phyloP scores from a whole-genome alignment of 1,140 invertebrate species.

The Solenopsis fugax region DNA sequence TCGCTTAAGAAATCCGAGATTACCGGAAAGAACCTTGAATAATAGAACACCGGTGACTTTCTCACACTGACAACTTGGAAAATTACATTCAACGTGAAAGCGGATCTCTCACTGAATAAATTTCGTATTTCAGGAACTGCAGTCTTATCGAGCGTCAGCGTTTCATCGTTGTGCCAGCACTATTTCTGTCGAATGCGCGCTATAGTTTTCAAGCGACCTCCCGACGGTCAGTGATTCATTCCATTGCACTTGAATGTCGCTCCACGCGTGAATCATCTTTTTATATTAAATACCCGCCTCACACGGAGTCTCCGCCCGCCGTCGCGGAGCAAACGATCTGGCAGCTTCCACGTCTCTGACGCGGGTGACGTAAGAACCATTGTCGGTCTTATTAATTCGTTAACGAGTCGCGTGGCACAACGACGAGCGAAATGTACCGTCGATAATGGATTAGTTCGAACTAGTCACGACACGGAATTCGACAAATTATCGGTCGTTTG shows the following conservation, averaged over 20 bases:
- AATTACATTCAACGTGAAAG: neutral
- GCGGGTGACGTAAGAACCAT: constrained; percentile 17
- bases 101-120: neutral
- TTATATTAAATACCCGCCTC: constrained; percentile 24
- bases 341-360: neutral
- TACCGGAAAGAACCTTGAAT: constrained; percentile 4
- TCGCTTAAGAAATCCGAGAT: neutral
- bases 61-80: neutral
- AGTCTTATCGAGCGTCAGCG: constrained; percentile 10
- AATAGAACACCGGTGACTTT: neutral
- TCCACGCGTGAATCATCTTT: constrained; percentile 42
- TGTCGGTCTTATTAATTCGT: constrained; percentile 29
- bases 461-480: constrained; percentile 2
- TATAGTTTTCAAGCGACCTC: constrained; percentile 15
- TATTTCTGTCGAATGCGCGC: constrained; percentile 24
- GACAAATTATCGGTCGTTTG: constrained; percentile 52
- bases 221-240: neutral
- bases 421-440: neutral
- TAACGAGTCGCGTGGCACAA: constrained; percentile 24
- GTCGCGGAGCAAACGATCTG: neutral
- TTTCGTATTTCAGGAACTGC: constrained; percentile 17
- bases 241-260: neutral
- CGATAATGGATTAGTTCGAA: constrained; percentile 39
- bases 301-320: neutral
- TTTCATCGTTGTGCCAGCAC: constrained; percentile 15